These are phyloP conservation scores for Aramus guarauna DNA, from an alignment of 2,113 vertebrate genomes.

Conservation along the genomic window DNA sequence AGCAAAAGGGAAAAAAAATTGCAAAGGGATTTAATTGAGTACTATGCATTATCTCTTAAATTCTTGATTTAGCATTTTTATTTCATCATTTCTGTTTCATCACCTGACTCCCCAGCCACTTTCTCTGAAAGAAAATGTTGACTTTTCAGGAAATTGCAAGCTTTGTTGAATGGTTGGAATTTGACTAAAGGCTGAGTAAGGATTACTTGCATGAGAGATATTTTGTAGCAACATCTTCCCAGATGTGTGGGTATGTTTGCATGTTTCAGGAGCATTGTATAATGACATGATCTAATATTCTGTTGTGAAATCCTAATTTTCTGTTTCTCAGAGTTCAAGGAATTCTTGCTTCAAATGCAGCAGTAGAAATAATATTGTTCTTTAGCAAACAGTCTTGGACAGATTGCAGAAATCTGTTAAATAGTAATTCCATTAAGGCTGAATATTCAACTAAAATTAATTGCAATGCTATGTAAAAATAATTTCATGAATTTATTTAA, in stretches of 20 bases:
- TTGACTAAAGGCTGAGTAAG: constrained; percentile 17
- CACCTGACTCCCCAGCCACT: not conserved
- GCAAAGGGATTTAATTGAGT: not conserved
- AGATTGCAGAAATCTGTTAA: constrained; percentile 12
- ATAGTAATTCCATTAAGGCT: not conserved
- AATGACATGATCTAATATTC: not conserved
- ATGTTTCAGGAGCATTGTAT: not conserved
- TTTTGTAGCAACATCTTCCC: not conserved
- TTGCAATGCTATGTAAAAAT: not conserved
- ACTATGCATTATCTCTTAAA: not conserved
- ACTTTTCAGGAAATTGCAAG: constrained; percentile 4
- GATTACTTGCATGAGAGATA: not conserved
- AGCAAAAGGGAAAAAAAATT: not conserved
- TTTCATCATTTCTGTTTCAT: not conserved
- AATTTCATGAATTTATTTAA: not conserved
- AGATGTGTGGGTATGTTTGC: not conserved
- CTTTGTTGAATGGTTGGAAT: not conserved
- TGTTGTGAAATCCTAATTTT: not conserved
- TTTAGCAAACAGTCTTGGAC: not conserved
- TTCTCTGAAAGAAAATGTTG: not conserved
- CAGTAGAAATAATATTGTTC: not conserved
- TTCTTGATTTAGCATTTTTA: not conserved
- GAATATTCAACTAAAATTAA: not conserved
- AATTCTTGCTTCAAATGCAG: not conserved
- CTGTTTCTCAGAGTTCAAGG: not conserved